Conservation (phyloP, 1,140 invertebrate genomes). For the Stegodyphus mimosarum region DNA sequence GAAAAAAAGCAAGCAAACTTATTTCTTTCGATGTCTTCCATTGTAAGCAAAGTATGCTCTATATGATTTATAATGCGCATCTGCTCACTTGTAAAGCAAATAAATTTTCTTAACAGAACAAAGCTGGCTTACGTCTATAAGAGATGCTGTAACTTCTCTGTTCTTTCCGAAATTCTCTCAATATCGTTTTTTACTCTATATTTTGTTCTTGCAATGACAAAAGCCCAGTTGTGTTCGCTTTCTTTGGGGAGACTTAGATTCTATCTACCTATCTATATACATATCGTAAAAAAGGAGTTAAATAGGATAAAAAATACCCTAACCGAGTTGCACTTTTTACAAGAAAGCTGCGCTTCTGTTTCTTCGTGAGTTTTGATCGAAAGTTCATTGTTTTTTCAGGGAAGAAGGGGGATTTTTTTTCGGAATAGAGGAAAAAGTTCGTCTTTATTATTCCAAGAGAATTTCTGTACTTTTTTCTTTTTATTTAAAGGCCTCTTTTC, state of each 20-base stretch:
- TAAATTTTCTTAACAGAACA: not conserved
- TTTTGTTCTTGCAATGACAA: constrained; percentile 6
- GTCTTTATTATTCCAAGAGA: constrained; percentile 17
- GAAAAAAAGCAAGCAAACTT: too few species aligned
- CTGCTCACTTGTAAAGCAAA: constrained; percentile 32
- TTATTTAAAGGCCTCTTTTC: constrained; percentile 16
- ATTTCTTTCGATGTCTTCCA: too few species aligned
- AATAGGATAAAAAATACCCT: constrained; percentile 23
- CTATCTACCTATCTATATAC: not conserved
- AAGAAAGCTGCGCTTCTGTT: not conserved
- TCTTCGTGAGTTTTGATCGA: constrained; percentile 28
- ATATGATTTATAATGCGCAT: constrained; percentile 1
- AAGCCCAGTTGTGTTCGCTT: not conserved
- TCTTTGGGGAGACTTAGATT: not conserved
- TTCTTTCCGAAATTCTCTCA: constrained; percentile 1
- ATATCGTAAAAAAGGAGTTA: constrained; percentile 19
- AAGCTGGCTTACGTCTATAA: constrained; percentile 12
- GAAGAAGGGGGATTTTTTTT: not conserved
- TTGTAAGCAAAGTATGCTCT: too few species aligned
- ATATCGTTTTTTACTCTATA: not conserved
- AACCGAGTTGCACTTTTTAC: constrained; percentile 8
- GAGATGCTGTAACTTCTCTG: constrained; percentile 13
- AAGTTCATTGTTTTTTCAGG: constrained; percentile 14
- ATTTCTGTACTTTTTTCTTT: constrained; percentile 18
- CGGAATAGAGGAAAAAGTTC: not conserved